Evolutionary conservation across 2,888 invertebrate genomes (phyloP).

Genomic region (Macaria liturata): DNA sequence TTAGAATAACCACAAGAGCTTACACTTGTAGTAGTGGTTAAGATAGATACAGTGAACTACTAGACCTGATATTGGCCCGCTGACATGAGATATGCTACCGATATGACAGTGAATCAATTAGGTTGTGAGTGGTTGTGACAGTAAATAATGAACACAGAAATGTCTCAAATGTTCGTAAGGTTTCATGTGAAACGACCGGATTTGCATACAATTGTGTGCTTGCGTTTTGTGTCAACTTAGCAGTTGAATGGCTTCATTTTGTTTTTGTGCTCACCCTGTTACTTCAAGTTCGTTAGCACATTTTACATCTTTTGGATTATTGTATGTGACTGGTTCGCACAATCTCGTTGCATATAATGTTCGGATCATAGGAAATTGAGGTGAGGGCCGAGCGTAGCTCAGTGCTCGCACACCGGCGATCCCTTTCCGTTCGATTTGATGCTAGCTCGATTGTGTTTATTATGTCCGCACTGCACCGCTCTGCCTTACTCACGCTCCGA

Average conservation of each 20-base stretch:
- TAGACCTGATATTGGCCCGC: background rate
- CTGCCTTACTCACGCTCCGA: constrained; percentile 31
- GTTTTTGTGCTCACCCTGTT: constrained; percentile 4
- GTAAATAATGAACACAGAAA: constrained; percentile 2
- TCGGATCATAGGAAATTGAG: constrained; percentile 13
- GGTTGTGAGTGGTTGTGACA: background rate
- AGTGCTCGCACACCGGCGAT: constrained; percentile 4
- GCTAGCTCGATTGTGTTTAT: constrained; percentile 31
- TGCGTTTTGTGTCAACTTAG: constrained; percentile 16
- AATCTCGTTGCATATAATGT: constrained; percentile 4
- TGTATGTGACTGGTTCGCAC: background rate
- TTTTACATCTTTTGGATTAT: background rate
- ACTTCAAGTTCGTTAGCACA: background rate
- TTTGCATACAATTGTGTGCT: constrained; percentile 21
- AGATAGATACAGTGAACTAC: too few relatives aligned
- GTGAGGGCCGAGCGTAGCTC: constrained; percentile 5
- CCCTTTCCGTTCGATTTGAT: constrained; percentile 17
- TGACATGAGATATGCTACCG: constrained; percentile 4
- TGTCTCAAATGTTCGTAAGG: constrained; percentile 5
- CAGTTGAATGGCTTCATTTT: constrained; percentile 18
- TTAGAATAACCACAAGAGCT: constrained; percentile 15
- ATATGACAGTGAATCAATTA: constrained; percentile 6
- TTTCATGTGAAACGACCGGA: constrained; percentile 7
- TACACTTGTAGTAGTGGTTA: background rate
- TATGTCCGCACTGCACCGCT: constrained; percentile 26